Percentiles rank a stretch among this genome's conserved stretches.
Evolutionary conservation across 35 echinoderm and acorn worm species (phyloP).

Genomic region (Heliocidaris tuberculata): DNA sequence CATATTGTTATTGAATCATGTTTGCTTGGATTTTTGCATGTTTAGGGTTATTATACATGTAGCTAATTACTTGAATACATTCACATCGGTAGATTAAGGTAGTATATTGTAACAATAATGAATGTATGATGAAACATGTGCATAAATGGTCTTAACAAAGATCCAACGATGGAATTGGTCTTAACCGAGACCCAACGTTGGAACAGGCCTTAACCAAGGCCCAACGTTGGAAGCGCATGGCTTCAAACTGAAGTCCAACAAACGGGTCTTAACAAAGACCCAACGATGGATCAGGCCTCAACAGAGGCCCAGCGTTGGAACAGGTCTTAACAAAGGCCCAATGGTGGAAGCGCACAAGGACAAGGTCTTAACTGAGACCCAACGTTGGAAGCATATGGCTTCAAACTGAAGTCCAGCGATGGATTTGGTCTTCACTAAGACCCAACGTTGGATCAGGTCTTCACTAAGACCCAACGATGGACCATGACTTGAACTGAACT

Average conservation of each 20-base stretch:
- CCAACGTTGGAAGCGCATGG: slow-evolving; percentile 25
- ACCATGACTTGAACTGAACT: slow-evolving; percentile 27
- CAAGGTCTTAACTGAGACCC: slow-evolving; percentile 35
- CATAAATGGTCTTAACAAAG: slow-evolving; percentile 9
- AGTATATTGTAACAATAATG: background rate
- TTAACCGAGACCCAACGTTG: too few relatives aligned
- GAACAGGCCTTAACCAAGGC: slow-evolving; percentile 28
- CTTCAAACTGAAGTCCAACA: slow-evolving; percentile 7
- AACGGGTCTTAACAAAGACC: slow-evolving; percentile 36
- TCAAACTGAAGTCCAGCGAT: slow-evolving; percentile 27
- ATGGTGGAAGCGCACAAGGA: background rate
- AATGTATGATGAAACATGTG: background rate
- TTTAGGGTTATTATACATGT: background rate
- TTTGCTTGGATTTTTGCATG: background rate
- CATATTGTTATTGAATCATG: slow-evolving; percentile 28
- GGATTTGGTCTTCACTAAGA: slow-evolving; percentile 32
- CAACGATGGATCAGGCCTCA: slow-evolving; percentile 27
- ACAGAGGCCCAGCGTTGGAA: slow-evolving; percentile 39
- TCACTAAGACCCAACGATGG: slow-evolving; percentile 35
- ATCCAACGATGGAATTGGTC: too few relatives aligned
- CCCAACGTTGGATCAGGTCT: background rate
- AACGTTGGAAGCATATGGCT: slow-evolving; percentile 40
- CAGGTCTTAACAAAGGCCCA: slow-evolving; percentile 20
- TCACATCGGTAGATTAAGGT: background rate
- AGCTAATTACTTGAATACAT: background rate